Evolutionary conservation across 2,113 vertebrate species (phyloP), one percentile per base, ranked within the genome.

Genomic region (Camarhynchus parvulus): DNA sequence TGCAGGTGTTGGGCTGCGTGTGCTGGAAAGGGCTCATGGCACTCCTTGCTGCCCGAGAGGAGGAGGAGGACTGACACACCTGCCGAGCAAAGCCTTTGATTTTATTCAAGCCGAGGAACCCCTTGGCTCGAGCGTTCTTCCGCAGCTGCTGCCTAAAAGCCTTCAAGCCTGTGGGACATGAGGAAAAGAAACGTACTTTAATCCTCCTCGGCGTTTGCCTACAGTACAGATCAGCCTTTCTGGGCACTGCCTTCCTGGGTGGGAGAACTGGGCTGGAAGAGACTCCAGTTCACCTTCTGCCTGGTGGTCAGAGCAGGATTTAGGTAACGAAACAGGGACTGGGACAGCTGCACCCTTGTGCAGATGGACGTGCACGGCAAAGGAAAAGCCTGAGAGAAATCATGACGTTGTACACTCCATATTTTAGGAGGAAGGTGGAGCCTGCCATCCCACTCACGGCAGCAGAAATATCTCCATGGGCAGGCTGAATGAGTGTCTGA

Each of bases 61-160:
- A 98, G 13, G 98, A 97, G 13, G 98, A 97, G 80, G 98, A 87
- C 47, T 98, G 98, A 93, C 98, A 99, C 55, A 98, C 97, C 80
- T 99, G 99, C 92, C 99, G 98, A 4, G 99, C 98, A 97, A 99
- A 96, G 87, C 99, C 99, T 96, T 99, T 99, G 98, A 99, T 99
- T 97, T 99, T 99, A 96, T 99, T 99, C 95, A 99, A 97, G 72
- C 99, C 99, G 92, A 99, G 98, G 47, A 99, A 98, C 27, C 99
- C 99, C 92, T 99, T 99, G 81, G 99, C 98, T 97, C 99, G 98
- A 4, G 98, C 98, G 17, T 98, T 99, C 98, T 99, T 99, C 92
- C 99, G 98, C 96, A 99, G 98, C 97, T 99, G 99, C 96, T 99
- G 99, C 59, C 99, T 98, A 96, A 99, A 99, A 83, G 99, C 99